Base-by-base conservation (phyloP, 2,113 vertebrate genomes). In the Pygoscelis antarcticus region DNA sequence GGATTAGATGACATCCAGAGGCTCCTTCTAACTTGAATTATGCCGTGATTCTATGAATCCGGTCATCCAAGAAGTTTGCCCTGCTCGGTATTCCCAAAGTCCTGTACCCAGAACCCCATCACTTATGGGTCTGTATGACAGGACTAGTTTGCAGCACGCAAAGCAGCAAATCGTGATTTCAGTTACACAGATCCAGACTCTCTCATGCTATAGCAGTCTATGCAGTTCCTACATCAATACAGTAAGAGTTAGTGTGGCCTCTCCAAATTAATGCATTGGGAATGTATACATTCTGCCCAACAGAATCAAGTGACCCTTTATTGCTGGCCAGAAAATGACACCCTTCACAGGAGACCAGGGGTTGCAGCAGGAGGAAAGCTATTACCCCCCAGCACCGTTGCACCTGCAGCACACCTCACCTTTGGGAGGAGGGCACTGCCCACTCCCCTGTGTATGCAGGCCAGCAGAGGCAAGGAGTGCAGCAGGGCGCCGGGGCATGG, bases 21-120 rank as follows among this genome's bases (percentile, higher is more conserved):
- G 17, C 22, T 77, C 38, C 54, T 29, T 26, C 65, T 70, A 27
- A 46, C 19, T 14, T 11, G 36, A n/a, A 17, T 52, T 32, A 3
- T 29, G 55, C 32, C 1, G 4, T 51, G n/a, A 11, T 49, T 49
- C 27, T 72, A 13, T n/a, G 23, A 38, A 30, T 32, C 2, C 2
- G 1, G 10, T 6, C 7, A 23, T n/a, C 23, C 36, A 17, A 22
- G 69, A 15, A 10, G 5, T 16, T 29, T 32, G 44, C 13, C 54
- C 10, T 0, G 0, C 29, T 13, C 1, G 0, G 2, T 54, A 83
- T 71, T 75, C 61, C 30, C 13, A 2, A 58, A 44, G 44, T 44
- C 52, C 44, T 22, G 2, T 65, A 54, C 46, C 46, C 26, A 83
- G 10, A 70, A 5, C 27, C 10, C 8, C 51, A 25, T 13, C 26